A percentile compares a stretch with the other conserved stretches of the same genome.
These are phyloP conservation scores for Ryuthela nishihirai DNA, from an alignment of 2,888 invertebrate species.

Conservation along the genomic window DNA sequence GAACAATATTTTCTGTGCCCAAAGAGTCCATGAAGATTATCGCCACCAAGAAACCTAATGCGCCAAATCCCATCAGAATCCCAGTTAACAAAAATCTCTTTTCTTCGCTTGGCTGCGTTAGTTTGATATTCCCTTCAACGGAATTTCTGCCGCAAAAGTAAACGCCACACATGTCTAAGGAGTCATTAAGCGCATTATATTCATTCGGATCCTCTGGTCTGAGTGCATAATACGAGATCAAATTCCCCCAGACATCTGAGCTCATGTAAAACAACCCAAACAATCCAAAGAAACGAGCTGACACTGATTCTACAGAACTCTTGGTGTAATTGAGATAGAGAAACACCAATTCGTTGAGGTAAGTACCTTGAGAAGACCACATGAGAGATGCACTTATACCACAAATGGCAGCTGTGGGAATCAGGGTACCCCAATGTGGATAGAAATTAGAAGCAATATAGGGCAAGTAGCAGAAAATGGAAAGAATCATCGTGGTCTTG, in stretches of 20 bases:
- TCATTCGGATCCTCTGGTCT: conserved; percentile 16
- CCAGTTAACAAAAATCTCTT: conserved; percentile 85
- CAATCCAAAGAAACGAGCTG: conserved; percentile 95
- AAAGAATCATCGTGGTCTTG: conserved; percentile 90
- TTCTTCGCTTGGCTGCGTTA: conserved; percentile 73
- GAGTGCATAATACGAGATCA: conserved; percentile 68
- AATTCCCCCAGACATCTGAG: conserved; percentile 92
- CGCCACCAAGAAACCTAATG: conserved; percentile 79
- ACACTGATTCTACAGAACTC: conserved; percentile 47
- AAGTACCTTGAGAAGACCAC: conserved; percentile 97
- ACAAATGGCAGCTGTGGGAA: conserved; percentile 84
- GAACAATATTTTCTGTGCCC: conserved; percentile 67
- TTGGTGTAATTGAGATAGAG: conserved; percentile 58
- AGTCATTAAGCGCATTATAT: background rate
- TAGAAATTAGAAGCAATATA: conserved; percentile 94
- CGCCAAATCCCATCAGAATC: conserved; percentile 81
- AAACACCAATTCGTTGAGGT: conserved; percentile 88
- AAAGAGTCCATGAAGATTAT: conserved; percentile 84
- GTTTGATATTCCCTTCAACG: conserved; percentile 53
- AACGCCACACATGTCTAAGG: background rate
- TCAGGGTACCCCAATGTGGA: conserved; percentile 79
- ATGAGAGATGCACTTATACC: conserved; percentile 94
- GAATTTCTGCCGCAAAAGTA: conserved; percentile 3
- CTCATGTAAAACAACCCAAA: conserved; percentile 98
- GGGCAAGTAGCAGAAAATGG: conserved; percentile 88